Evolutionary conservation across 1,140 invertebrate genomes (phyloP), one percentile per base, ranked within the genome.

Genomic region (Anoplolepis gracilipes): DNA sequence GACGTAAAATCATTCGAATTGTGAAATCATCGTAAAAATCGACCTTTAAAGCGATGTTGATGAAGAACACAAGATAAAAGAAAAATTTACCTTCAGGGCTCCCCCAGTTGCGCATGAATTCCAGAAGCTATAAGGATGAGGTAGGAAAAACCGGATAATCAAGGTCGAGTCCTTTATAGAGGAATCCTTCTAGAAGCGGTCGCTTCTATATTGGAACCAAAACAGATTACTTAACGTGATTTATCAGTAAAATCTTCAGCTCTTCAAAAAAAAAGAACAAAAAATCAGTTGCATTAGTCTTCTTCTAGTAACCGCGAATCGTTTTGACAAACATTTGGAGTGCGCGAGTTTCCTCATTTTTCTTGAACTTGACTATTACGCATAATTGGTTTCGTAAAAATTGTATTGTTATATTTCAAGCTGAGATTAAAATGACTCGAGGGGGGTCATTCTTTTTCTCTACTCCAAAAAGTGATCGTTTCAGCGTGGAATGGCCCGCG

Each of bases 81-180:
- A 46, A 33, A 36, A 39, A 22, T 67, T 36, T 55, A 25, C 30
- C 78, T 36, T 57, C 28, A 42, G 11, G 36, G 7, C 5, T 10
- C 4, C 5, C 6, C 4, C 19, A n/a, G 16, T 55, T 36, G 22
- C 42, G 13, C 4, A 13, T 46, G 13, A 11, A n/a, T 16, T 33
- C 8, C 30, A 5, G n/a, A 36, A n/a, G 30, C 42, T 33, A 30
- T 11, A 49, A 61, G 57, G 36, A 76, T 16, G 13, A 85, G 59
- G 64, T 36, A 57, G 28, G 42, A 11, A 85, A 61, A 90, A 90
- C 77, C 77, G 65, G 77, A 87, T 61, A 73, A 76, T 10, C 88
- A 87, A 79, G 81, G 59, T 81, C 55, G 46, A 55, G 55, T 30
- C 72, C 81, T 73, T 79, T 79, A 25, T 49, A 49, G 4, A 11